phyloP scores from a whole-genome alignment of 1,140 invertebrate genomes.

The Leptonema lineaticorne region DNA sequence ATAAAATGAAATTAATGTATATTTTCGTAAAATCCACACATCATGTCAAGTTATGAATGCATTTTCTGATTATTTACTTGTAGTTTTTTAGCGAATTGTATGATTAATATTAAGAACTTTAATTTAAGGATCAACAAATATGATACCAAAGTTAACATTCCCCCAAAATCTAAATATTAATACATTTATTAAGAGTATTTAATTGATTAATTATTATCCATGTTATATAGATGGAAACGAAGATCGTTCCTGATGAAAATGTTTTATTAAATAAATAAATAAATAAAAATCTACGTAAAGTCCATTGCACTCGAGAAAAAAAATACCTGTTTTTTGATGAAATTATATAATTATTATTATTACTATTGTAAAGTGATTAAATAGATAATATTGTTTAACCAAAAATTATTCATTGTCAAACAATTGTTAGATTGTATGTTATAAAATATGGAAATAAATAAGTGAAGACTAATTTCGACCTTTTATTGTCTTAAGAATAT shows the following conservation, averaged over 20 bases:
- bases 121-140: slow-evolving; percentile 46
- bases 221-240: slow-evolving; percentile 25
- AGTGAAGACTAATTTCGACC: neutral
- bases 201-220: slow-evolving; percentile 25
- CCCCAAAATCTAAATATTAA: slow-evolving; percentile 45
- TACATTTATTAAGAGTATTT: slow-evolving; percentile 26
- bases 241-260: neutral
- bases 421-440: slow-evolving; percentile 43
- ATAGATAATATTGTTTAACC: slow-evolving; percentile 43
- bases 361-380: slow-evolving; percentile 34
- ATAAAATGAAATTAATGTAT: too few relatives aligned
- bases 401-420: slow-evolving; percentile 43
- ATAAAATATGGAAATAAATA: slow-evolving; percentile 40
- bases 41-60: too few relatives aligned
- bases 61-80: slow-evolving; percentile 26
- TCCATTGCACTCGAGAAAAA: too few relatives aligned
- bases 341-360: slow-evolving; percentile 32
- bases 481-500: neutral
- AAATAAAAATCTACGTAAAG: too few relatives aligned
- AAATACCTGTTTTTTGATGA: too few relatives aligned
- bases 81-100: slow-evolving; percentile 30
- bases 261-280: slow-evolving; percentile 32
- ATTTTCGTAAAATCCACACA: too few relatives aligned
- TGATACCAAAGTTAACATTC: slow-evolving; percentile 57
- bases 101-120: slow-evolving; percentile 32